phyloP scores from a whole-genome alignment of 1,140 invertebrate species.

The Akabosia matsudoensis region DNA sequence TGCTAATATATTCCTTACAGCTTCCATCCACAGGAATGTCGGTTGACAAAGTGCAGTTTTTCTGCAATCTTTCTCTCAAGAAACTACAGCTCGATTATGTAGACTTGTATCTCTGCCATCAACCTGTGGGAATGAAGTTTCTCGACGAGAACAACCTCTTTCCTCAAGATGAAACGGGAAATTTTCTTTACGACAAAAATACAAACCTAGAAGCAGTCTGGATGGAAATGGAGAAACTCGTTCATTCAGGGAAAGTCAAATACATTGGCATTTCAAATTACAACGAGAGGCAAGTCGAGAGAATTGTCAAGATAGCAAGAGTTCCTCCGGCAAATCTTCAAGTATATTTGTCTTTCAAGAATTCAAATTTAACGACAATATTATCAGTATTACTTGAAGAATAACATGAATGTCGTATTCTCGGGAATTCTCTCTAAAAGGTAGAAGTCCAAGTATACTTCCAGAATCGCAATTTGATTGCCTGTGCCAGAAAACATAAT shows the following conservation, averaged over 20 bases:
- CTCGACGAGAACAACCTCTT: constrained; percentile 55
- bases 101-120: constrained; percentile 79
- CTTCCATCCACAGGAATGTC: constrained; percentile 48
- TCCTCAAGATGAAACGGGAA: constrained; percentile 57
- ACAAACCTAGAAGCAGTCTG: constrained; percentile 69
- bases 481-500: constrained; percentile 67
- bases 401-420: not conserved
- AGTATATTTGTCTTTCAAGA: constrained; percentile 45
- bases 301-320: constrained; percentile 61
- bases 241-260: constrained; percentile 54
- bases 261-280: constrained; percentile 77
- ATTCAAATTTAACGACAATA: not conserved
- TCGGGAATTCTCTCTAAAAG: constrained; percentile 54
- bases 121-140: constrained; percentile 65
- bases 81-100: constrained; percentile 72
- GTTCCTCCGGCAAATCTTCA: constrained; percentile 65
- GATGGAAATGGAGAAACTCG: constrained; percentile 56
- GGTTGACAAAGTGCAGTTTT: constrained; percentile 69
- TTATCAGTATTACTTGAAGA: no score
- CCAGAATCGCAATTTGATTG: constrained; percentile 70
- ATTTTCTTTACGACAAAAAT: constrained; percentile 61
- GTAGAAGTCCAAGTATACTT: constrained; percentile 78
- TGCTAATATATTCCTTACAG: constrained; percentile 48
- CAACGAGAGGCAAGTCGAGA: constrained; percentile 64
- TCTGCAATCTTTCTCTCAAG: constrained; percentile 66